Percentiles rank a stretch among this genome's conserved stretches.
phyloP scores from a whole-genome alignment of 2,888 invertebrate genomes.

The Cataglyphis cursor region DNA sequence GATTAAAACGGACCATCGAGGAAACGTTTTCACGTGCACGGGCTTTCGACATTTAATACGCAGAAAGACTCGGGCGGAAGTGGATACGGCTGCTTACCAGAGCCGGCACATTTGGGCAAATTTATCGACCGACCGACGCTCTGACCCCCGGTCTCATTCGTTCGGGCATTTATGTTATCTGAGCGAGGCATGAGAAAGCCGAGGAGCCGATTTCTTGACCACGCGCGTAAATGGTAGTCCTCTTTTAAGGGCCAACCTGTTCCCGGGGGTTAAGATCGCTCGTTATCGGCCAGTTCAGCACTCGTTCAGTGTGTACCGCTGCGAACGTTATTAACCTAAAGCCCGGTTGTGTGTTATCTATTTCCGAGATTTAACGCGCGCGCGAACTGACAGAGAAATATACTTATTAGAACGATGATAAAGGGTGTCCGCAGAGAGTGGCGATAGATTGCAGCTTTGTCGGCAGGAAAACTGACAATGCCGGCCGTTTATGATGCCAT shows the following conservation, averaged over 20 bases:
- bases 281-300: constrained; percentile 55
- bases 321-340: constrained; percentile 57
- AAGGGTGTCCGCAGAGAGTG: neutral
- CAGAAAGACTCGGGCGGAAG: constrained; percentile 26
- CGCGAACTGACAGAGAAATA: constrained; percentile 11
- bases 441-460: constrained; percentile 32
- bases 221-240: constrained; percentile 45
- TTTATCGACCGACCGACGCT: constrained; percentile 60
- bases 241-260: constrained; percentile 13
- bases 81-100: constrained; percentile 41
- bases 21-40: neutral
- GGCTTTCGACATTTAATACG: neutral
- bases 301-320: neutral
- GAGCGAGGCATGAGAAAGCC: constrained; percentile 49
- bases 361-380: constrained; percentile 34
- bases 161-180: constrained; percentile 71
- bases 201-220: constrained; percentile 37
- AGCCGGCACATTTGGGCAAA: constrained; percentile 36
- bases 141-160: constrained; percentile 61
- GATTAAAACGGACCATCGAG: neutral
- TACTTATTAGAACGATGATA: constrained; percentile 31
- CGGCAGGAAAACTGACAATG: constrained; percentile 30
- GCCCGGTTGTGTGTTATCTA: constrained; percentile 50
- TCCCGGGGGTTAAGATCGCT: constrained; percentile 46
- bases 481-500: constrained; percentile 13